Evolutionary conservation across 2,797 vertebrate genomes (phyloP).

Genomic region (Intellagama lesueurii): DNA sequence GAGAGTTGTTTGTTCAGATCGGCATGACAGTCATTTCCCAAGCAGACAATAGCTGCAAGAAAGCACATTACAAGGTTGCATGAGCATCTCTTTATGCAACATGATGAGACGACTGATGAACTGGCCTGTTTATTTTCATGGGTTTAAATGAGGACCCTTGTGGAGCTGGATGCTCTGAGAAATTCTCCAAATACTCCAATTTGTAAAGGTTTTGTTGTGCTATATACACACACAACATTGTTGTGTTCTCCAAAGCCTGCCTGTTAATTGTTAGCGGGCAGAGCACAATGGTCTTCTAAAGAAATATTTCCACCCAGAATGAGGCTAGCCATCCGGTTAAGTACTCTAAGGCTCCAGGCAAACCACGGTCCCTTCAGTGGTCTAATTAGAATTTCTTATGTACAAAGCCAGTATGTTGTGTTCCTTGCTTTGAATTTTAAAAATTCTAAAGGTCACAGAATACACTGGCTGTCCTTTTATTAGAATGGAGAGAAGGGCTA

Average conservation of each 20-base stretch:
- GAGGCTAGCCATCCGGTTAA: neutral
- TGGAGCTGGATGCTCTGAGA: neutral
- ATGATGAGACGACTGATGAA: neutral
- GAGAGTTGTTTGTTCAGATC: constrained; percentile 1
- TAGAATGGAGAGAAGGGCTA: neutral
- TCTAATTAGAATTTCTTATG: neutral
- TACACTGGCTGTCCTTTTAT: neutral
- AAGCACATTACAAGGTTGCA: constrained; percentile 17
- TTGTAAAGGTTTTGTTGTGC: neutral
- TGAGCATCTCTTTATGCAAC: constrained; percentile 17
- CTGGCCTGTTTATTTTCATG: constrained; percentile 26
- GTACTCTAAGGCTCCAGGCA: neutral
- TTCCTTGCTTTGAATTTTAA: neutral
- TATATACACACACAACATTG: neutral
- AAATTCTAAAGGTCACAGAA: neutral
- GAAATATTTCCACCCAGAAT: neutral
- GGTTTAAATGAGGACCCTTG: constrained; percentile 2
- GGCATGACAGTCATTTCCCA: neutral
- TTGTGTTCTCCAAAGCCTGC: neutral
- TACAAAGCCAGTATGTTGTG: neutral
- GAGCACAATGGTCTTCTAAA: neutral
- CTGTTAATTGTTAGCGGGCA: neutral
- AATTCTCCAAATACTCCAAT: neutral
- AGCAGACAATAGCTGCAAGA: constrained; percentile 20
- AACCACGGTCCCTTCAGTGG: neutral